phyloP scores from a whole-genome alignment of 37 sponge, comb jelly and placozoan genomes.

The Theonella swinhoei region DNA sequence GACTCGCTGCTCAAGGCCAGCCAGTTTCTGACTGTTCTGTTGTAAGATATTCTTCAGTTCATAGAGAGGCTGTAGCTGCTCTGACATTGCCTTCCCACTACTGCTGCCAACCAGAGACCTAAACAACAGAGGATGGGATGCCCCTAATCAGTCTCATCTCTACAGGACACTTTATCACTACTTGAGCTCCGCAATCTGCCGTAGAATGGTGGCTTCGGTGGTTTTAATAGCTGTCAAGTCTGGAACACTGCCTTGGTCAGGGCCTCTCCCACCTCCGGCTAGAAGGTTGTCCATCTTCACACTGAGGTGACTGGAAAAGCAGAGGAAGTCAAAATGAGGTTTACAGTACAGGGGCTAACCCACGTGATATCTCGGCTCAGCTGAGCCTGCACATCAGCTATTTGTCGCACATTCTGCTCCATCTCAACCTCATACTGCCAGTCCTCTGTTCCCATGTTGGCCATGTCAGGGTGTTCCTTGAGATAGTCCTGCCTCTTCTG shows the following conservation, averaged over 20 bases:
- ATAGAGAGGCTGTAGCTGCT: conserved; percentile 65
- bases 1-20: background rate
- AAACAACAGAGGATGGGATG: background rate
- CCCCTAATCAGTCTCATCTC: no score
- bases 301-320: background rate
- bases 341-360: background rate
- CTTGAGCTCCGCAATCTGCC: conserved; percentile 55
- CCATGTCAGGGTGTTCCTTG: conserved; percentile 3
- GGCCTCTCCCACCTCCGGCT: background rate
- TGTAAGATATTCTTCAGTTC: conserved; percentile 30
- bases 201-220: conserved; percentile 36
- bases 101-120: background rate
- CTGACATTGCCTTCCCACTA: conserved; percentile 26
- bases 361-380: conserved; percentile 43
- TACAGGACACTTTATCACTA: no score
- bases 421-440: conserved; percentile 51
- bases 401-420: conserved; percentile 38
- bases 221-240: conserved; percentile 31
- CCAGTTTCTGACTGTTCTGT: conserved; percentile 10
- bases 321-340: background rate
- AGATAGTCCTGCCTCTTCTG: conserved; percentile 12
- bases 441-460: background rate
- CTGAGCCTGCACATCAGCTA: conserved; percentile 44
- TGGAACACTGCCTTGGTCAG: background rate
- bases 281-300: conserved; percentile 29